Base-by-base conservation (phyloP, 2,888 invertebrate species). In the Pheosia gnoma region DNA sequence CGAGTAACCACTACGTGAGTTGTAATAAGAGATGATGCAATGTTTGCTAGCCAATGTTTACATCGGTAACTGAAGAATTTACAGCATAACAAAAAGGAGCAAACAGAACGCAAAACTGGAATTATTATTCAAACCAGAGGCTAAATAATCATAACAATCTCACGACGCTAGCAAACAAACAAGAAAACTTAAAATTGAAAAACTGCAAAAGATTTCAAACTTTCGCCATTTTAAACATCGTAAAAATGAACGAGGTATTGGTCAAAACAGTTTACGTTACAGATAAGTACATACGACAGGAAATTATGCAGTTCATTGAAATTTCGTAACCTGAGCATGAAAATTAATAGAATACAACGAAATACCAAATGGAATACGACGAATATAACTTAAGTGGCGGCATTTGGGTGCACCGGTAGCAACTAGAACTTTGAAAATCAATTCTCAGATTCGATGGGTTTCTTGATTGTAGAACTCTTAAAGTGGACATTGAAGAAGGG, bases 1-100 rank as follows among this genome's bases (percentile, higher is more conserved):
- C 25, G 59, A 62, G 51, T 63, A 49, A 61, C 55, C 59, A 57
- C 41, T 64, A 65, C 62, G 58, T 59, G 61, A 67, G 62, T 61
- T 68, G 57, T 58, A 67, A 65, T 63, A 36, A 43, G 39, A 55
- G 61, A 63, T 74, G 74, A 74, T 63, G 67, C 62, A 71, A 74
- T 67, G 61, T 53, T 56, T 66, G 57, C 57, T 57, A 60, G 65
- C 56, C 66, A 60, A 57, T 57, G 59, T 66, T 63, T 52, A 62
- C 55, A 63, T 66, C 68, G 56, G 51, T 62, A 59, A 64, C 56
- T 62, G 51, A 66, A 37, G n/a, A 61, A 58, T 65, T 60, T 57
- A 57, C 58, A 65, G 61, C 41, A 58, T 9, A 47, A 38, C 5
- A 58, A 60, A 65, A 60, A 25, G 52, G n/a, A 58, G 43, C 36